These are phyloP conservation scores for Semotilus atromaculatus DNA, from an alignment of 2,797 vertebrate genomes.

Conservation along the genomic window DNA sequence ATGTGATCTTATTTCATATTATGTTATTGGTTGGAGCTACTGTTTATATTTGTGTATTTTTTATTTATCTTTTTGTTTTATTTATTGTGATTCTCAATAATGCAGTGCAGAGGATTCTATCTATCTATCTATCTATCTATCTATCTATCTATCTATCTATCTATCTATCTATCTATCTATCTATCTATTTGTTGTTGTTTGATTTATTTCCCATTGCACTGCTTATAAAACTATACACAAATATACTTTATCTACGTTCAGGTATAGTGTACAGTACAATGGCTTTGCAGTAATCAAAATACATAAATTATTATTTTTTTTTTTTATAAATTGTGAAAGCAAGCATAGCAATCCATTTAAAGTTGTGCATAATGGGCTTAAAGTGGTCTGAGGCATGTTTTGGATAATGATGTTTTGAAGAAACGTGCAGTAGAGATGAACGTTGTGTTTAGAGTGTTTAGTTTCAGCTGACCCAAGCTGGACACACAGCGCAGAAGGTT, in stretches of 20 bases:
- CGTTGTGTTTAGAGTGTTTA: neutral
- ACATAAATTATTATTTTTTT: too few species aligned
- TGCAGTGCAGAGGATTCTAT: neutral
- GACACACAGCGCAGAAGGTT: neutral
- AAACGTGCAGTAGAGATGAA: neutral
- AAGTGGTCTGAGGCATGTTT: neutral
- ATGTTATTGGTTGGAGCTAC: neutral
- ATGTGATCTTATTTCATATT: neutral
- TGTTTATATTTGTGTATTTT: neutral
- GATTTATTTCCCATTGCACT: too few species aligned
- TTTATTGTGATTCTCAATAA: neutral
- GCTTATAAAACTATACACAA: too few species aligned
- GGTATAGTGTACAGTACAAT: neutral
- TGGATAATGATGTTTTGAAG: neutral
- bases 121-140: rapidly evolving
- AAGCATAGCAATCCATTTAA: neutral
- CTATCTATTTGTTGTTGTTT: too few species aligned
- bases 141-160: rapidly evolving
- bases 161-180: neutral
- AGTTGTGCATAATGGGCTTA: neutral
- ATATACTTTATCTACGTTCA: neutral
- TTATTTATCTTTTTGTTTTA: neutral
- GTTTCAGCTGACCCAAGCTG: constrained; percentile 5
- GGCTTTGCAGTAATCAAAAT: neutral
- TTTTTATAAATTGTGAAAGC: neutral